Base-by-base conservation (phyloP, 1,140 invertebrate genomes). In the Macrotrachela quadricornifera region DNA sequence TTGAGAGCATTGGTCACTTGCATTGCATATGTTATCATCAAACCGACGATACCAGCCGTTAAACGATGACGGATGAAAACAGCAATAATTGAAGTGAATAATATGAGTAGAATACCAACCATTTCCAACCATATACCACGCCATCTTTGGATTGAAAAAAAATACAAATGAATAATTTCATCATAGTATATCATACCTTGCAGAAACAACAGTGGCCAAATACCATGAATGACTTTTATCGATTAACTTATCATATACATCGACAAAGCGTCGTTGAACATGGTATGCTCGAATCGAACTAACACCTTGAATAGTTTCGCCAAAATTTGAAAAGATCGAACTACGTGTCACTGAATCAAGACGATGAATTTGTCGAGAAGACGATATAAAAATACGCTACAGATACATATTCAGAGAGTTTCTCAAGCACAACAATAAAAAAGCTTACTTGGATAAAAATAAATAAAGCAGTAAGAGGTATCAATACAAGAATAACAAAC, bases 301-400 rank as follows among this genome's bases (percentile, higher is more conserved):
- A 54, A 59, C 66, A 12, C 77, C 77, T 37, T 67, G 63, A 8
- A 78, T 57, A 4, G 73, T 91, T 76, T 95, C 90, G 48, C 86
- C 83, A 68, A 96, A 95, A 72, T 96, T 90, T 6, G 88, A 91
- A 70, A 92, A 96, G 61, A 97, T 94, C 0, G 92, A 91, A 11
- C 88, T 95, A 47, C 88, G 76, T n/a, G 84, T 87, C 0, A 92
- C 80, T 0, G 90, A 95, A 68, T 96, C 90, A 30, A 97, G 65
- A 44, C 92, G 76, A 73, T 92, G 95, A 51, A 97, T 66, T 64
- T 97, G 91, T 21, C 91, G 71, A 2, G 88, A 94, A 1, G 88
- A 84, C 1, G 79, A 74, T 46, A 96, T 84, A 68, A 95, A 96
- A 72, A 94, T 88, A 58, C 84, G 78, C 77, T 79, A 16, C 71